These are phyloP conservation scores for Catharus minimus DNA, from an alignment of 2,113 vertebrate genomes.

Conservation along the genomic window DNA sequence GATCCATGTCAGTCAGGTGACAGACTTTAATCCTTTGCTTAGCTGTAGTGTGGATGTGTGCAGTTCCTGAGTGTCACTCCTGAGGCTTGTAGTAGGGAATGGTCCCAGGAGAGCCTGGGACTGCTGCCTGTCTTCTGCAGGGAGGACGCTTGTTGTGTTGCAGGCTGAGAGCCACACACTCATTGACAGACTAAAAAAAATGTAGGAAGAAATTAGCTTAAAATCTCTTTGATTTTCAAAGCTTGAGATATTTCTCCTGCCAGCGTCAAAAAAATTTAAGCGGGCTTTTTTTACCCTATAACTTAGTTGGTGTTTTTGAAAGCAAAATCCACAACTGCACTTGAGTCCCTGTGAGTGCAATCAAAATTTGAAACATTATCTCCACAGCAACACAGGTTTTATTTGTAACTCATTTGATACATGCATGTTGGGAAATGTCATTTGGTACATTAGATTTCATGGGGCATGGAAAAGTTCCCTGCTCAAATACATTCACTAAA, in stretches of 20 bases:
- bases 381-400: background rate
- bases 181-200: background rate
- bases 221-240: background rate
- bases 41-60: background rate
- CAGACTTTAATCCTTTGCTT: background rate
- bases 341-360: background rate
- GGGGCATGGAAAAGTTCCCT: background rate
- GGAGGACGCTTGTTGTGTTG: background rate
- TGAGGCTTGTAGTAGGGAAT: background rate
- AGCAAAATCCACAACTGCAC: background rate
- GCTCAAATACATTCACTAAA: background rate
- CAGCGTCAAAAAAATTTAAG: background rate
- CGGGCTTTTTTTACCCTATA: accelerated
- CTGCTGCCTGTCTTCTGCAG: background rate
- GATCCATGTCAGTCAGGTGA: background rate
- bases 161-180: background rate
- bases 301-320: background rate
- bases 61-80: background rate
- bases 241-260: background rate
- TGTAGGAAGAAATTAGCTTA: background rate
- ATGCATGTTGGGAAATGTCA: background rate
- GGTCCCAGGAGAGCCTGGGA: background rate
- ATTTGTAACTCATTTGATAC: background rate
- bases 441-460: background rate
- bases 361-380: background rate